Evolutionary conservation across 2,888 invertebrate species (phyloP).

Genomic region (Lasioglossum pauxillum): DNA sequence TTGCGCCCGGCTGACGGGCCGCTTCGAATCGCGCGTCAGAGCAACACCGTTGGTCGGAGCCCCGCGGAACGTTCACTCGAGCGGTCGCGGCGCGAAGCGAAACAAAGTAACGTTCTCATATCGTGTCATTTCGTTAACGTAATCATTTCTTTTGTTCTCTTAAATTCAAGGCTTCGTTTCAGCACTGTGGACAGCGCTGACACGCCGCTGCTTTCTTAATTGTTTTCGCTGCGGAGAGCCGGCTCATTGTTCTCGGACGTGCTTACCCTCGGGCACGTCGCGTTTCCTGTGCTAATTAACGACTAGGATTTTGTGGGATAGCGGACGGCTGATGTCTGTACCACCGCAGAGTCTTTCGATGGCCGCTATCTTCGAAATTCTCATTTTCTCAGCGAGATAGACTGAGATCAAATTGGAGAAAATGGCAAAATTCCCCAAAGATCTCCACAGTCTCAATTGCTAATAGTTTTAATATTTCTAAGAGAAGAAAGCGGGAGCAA

Average conservation of each 20-base stretch:
- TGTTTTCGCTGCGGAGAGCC: conserved; percentile 37
- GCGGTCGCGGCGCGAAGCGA: background rate
- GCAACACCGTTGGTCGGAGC: too few species aligned
- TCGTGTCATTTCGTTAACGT: conserved; percentile 46
- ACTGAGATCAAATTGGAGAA: too few species aligned
- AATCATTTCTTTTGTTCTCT: conserved; percentile 57
- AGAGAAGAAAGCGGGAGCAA: background rate
- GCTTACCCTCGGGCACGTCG: conserved; percentile 19
- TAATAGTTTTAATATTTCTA: too few species aligned
- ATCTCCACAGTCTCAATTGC: too few species aligned
- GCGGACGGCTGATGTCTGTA: background rate
- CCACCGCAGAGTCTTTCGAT: background rate
- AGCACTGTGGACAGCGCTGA: conserved; percentile 31
- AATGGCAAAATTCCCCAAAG: too few species aligned
- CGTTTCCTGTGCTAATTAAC: conserved; percentile 40
- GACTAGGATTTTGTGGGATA: conserved; percentile 25
- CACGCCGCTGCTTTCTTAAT: conserved; percentile 45
- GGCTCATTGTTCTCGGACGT: conserved; percentile 46
- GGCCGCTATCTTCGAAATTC: too few species aligned
- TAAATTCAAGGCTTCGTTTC: conserved; percentile 61
- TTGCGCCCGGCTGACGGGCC: background rate
- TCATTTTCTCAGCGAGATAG: too few species aligned
- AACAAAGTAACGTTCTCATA: conserved; percentile 43
- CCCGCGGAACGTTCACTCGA: background rate
- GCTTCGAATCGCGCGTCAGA: background rate